These are phyloP conservation scores for Oophaga sylvatica DNA, from an alignment of 2,797 vertebrate genomes.

Conservation along the genomic window DNA sequence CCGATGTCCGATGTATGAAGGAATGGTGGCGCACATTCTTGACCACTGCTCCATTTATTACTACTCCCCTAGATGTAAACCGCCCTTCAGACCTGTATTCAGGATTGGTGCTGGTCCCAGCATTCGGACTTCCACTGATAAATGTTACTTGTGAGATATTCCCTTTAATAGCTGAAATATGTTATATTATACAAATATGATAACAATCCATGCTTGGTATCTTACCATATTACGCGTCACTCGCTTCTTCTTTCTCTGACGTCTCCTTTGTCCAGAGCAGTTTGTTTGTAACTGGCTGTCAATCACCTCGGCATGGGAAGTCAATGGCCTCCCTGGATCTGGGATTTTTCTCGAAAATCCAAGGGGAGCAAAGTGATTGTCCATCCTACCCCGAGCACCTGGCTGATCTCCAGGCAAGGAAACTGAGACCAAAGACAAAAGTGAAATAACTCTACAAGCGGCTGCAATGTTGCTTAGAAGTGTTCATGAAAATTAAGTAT, in stretches of 20 bases:
- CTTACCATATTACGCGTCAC: neutral
- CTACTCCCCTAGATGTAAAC: too few relatives aligned
- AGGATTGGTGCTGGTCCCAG: too few relatives aligned
- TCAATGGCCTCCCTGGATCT: neutral
- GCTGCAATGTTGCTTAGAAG: neutral
- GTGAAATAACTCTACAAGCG: neutral
- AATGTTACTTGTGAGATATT: too few relatives aligned
- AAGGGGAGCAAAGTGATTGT: neutral
- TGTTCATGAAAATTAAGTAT: too few relatives aligned
- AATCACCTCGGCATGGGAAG: neutral
- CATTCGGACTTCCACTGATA: too few relatives aligned
- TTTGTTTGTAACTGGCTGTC: neutral
- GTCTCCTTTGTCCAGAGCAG: slow-evolving; percentile 26
- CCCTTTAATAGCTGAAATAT: too few relatives aligned
- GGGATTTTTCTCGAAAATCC: neutral
- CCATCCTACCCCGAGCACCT: neutral
- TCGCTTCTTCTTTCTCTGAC: slow-evolving; percentile 10
- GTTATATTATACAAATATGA: too few relatives aligned
- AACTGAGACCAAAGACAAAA: neutral
- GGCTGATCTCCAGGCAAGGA: neutral
- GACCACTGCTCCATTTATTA: too few relatives aligned
- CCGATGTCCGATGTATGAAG: too few relatives aligned
- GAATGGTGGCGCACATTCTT: too few relatives aligned
- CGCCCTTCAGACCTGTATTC: too few relatives aligned
- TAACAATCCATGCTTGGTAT: neutral